Evolutionary conservation across 2,113 vertebrate species (phyloP).

Genomic region (Lepisosteus osseus): DNA sequence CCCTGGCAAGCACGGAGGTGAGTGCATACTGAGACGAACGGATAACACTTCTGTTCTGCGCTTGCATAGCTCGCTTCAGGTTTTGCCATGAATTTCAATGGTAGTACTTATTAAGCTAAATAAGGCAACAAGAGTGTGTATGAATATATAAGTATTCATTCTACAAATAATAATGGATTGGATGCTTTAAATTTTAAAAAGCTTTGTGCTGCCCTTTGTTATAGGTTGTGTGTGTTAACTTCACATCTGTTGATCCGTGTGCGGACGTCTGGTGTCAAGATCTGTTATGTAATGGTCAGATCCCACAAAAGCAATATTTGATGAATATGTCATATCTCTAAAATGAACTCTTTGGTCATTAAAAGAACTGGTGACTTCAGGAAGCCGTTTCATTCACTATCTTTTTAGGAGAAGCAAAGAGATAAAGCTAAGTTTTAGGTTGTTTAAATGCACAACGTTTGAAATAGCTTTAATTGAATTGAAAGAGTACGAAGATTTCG

Average conservation of each 20-base stretch:
- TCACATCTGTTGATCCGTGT: background rate
- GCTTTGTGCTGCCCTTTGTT: too few species aligned
- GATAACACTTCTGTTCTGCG: background rate
- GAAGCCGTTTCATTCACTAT: conserved; percentile 42
- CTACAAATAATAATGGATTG: too few species aligned
- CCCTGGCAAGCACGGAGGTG: conserved; percentile 75
- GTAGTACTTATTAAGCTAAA: too few species aligned
- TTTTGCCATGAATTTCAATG: too few species aligned
- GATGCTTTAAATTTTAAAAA: too few species aligned
- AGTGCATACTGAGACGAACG: background rate
- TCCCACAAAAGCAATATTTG: conserved; percentile 38
- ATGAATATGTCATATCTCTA: conserved; percentile 69
- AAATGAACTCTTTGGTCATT: conserved; percentile 64
- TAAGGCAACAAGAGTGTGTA: too few species aligned
- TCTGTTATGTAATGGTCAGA: background rate
- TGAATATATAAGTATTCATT: too few species aligned
- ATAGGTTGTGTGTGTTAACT: too few species aligned
- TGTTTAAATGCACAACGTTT: too few species aligned
- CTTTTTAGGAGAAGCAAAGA: conserved; percentile 55
- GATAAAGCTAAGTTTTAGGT: conserved; percentile 43
- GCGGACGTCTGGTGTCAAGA: conserved; percentile 6
- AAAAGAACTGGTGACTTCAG: conserved; percentile 63
- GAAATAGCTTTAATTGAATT: too few species aligned
- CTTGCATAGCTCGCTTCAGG: background rate
- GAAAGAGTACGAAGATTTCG: too few species aligned